Conservation (phyloP, 2,888 invertebrate species). For the Papilio demoleus region DNA sequence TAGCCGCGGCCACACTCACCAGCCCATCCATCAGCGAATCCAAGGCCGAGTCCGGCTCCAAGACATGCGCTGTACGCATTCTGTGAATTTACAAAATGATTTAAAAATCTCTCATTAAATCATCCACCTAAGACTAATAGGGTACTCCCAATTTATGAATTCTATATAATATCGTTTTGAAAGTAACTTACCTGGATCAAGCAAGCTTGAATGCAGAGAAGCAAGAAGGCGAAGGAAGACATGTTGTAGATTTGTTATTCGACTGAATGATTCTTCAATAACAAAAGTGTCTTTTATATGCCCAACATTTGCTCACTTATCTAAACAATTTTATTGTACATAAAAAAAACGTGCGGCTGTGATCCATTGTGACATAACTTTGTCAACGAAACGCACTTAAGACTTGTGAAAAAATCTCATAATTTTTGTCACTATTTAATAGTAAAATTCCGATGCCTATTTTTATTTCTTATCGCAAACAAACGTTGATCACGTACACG, state of each 20-base stretch:
- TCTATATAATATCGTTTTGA: background rate
- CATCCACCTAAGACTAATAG: background rate
- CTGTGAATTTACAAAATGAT: conserved; percentile 1
- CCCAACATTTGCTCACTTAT: too few relatives aligned
- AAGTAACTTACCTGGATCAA: conserved; percentile 53
- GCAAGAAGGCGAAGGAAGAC: conserved; percentile 52
- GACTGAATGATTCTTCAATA: conserved; percentile 14
- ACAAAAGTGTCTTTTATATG: too few relatives aligned
- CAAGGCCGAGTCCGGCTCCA: conserved; percentile 42
- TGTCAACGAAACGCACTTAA: too few relatives aligned
- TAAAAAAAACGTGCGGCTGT: too few relatives aligned
- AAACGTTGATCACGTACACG: too few relatives aligned
- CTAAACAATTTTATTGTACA: too few relatives aligned
- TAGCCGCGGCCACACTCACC: conserved; percentile 17
- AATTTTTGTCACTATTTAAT: too few relatives aligned
- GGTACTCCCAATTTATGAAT: background rate
- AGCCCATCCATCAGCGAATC: conserved; percentile 3
- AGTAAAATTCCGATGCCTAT: too few relatives aligned
- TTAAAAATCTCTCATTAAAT: background rate
- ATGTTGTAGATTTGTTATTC: conserved; percentile 43
- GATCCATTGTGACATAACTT: too few relatives aligned
- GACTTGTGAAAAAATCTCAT: too few relatives aligned
- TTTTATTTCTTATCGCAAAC: too few relatives aligned
- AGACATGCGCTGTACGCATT: conserved; percentile 41
- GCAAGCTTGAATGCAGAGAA: conserved; percentile 57